phyloP scores from a whole-genome alignment of 2,888 invertebrate genomes.

The Troilus luridus region DNA sequence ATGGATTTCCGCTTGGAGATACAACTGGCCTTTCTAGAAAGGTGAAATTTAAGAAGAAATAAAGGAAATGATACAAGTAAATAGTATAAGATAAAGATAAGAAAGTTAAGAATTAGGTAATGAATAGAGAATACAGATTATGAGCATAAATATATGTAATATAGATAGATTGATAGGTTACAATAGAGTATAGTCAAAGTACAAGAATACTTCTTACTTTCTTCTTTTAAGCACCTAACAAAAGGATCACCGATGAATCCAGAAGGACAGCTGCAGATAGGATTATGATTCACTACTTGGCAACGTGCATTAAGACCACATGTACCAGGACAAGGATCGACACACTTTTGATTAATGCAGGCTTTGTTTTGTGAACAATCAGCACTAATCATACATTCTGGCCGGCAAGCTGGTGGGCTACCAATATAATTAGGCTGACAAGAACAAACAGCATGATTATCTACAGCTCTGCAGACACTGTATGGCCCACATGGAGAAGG shows the following conservation, averaged over 20 bases:
- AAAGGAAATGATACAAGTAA: background rate
- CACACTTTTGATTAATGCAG: constrained; percentile 84
- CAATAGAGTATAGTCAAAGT: background rate
- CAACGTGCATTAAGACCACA: constrained; percentile 85
- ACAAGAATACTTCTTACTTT: constrained; percentile 67
- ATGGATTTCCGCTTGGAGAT: constrained; percentile 77
- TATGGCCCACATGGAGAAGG: constrained; percentile 86
- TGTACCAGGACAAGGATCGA: constrained; percentile 82
- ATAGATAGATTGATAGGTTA: background rate
- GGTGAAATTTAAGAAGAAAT: background rate
- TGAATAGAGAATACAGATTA: constrained; percentile 14
- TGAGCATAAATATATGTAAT: background rate
- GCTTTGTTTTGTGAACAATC: constrained; percentile 83
- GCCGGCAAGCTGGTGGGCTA: constrained; percentile 82
- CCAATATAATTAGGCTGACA: constrained; percentile 82
- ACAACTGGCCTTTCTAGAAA: constrained; percentile 71
- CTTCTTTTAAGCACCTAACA: constrained; percentile 70
- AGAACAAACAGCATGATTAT: constrained; percentile 83
- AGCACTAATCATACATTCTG: constrained; percentile 84
- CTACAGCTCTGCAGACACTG: constrained; percentile 80
- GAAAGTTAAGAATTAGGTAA: background rate
- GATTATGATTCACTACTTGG: constrained; percentile 84
- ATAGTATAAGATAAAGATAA: background rate
- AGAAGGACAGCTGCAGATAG: constrained; percentile 76
- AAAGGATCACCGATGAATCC: constrained; percentile 75